Base-by-base conservation (phyloP, 1,140 invertebrate species). In the Helicoverpa zea region DNA sequence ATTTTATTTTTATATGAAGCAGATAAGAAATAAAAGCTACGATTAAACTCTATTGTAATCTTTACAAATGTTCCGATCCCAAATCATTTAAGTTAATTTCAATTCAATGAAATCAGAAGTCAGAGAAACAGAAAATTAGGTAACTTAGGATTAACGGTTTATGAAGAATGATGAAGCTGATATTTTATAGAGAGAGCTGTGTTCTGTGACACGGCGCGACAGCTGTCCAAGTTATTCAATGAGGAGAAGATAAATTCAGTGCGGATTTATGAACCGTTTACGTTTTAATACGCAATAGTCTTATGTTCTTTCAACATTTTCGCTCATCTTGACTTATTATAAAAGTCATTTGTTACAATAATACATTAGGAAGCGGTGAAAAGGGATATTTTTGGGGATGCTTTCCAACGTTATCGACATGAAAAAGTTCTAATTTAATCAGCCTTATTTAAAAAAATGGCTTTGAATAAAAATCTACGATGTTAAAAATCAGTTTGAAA, bases 141-240 rank as follows among this genome's bases (percentile, higher is more conserved):
- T 63, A 35, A 12, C 12, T 63, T 63, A 35, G 5, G 13, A 9
- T 14, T 35, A 63, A 63, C 30, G 29, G n/a, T 63, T 35, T 35
- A 63, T 18, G 35, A 59, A 58, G 52, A 63, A 43, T 14, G 23
- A 35, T 35, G 30, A 35, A 63, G 61, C 30, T 14, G 14, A 63
- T 63, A 63, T 66, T 66, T 47, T 66, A 35, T 4, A 18, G n/a
- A 30, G 63, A 43, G 29, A 30, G 58, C 49, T 29, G 52, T 14
- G 7, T 43, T 47, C 29, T 73, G 70, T 54, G 58, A 73, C 18
- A 12, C 49, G 23, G 9, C 49, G 63, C 12, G 68, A 64, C 79
- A 64, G 79, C 47, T 74, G 70, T 80, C 58, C 18, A 63, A 35
- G 52, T 64, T 74, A 74, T 74, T 63, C 56, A 63, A 52, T 73